Base-by-base conservation (phyloP, 2,888 invertebrate genomes). In the Oxyteleia sp. region DNA sequence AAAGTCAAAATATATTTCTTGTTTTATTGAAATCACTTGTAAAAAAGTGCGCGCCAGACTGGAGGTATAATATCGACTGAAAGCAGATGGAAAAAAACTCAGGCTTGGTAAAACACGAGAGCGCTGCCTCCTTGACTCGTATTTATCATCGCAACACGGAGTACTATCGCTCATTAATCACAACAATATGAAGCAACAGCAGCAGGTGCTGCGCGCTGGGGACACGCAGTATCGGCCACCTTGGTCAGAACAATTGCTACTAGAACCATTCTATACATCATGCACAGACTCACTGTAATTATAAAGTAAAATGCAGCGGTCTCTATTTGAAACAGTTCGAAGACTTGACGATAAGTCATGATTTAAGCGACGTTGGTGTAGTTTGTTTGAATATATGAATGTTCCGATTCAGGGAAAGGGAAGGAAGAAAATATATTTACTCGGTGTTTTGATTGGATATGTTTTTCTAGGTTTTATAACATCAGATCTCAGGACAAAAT, bases 1-100 rank as follows among this genome's bases (percentile, higher is more conserved):
- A 71, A 75, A 76, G 71, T 82, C 66, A 71, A 82, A 82, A 66
- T 49, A 29, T 69, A 68, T 51, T 68, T 72, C 66, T 82, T 78
- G 72, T 71, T 82, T 72, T 61, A 32, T 29, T 53, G 55, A 66
- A 68, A 47, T 81, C 32, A 15, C n/a, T 53, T 23, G 23, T 38
- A 49, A 71, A 79, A 59, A 72, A 66, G 3, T n/a, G 51, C 51
- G 35, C 49, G 11, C 15, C 16, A n/a, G 26, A 49, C n/a, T 13
- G 4, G 32, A 66, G 59, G 51, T 64, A 80, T 64, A 66, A 80
- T 80, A 68, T 74, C 32, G 35, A 45, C 47, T 35, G 61, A 43
- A 68, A 41, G 18, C 29, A 18, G 38, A 23, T 26, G 18, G 61
- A 55, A 66, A 72, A 69, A 45, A 38, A 7, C n/a, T 15, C 32